Conservation (phyloP, 1,140 invertebrate species). For the Stegodyphus dumicola region DNA sequence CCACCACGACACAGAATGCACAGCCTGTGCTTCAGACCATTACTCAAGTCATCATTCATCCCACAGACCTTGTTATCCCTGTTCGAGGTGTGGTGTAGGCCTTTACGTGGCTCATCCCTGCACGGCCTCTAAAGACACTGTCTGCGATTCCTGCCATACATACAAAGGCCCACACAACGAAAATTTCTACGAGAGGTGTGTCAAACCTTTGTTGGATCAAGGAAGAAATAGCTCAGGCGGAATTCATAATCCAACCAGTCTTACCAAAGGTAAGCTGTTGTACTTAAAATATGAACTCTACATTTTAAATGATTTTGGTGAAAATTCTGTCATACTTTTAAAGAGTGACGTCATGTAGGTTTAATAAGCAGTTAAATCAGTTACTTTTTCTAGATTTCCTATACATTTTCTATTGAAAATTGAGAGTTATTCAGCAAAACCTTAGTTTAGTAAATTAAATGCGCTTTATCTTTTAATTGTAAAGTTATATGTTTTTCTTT, state of each 20-base stretch:
- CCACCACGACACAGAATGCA: slow-evolving; percentile 64
- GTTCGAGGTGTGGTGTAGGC: slow-evolving; percentile 70
- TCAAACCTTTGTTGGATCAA: slow-evolving; percentile 7
- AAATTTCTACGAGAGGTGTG: slow-evolving; percentile 60
- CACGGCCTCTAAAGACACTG: slow-evolving; percentile 68
- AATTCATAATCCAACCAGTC: background rate
- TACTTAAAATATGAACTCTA: background rate
- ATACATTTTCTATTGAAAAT: too few relatives aligned
- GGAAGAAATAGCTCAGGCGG: background rate
- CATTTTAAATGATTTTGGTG: too few relatives aligned
- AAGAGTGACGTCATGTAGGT: too few relatives aligned
- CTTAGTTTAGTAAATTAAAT: too few relatives aligned
- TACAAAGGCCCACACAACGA: slow-evolving; percentile 56
- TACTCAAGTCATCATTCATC: slow-evolving; percentile 70
- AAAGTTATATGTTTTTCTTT: too few relatives aligned
- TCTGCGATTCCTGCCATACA: slow-evolving; percentile 71
- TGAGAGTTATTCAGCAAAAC: too few relatives aligned
- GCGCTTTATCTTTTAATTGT: too few relatives aligned
- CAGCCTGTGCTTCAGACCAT: slow-evolving; percentile 67
- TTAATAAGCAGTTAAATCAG: too few relatives aligned
- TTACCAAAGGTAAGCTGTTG: slow-evolving; percentile 12
- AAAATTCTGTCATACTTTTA: too few relatives aligned
- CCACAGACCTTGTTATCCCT: slow-evolving; percentile 70
- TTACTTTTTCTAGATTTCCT: too few relatives aligned
- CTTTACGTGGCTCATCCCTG: slow-evolving; percentile 71